These are phyloP conservation scores for Chydorus sphaericus DNA, from an alignment of 2,888 invertebrate species.

Conservation along the genomic window DNA sequence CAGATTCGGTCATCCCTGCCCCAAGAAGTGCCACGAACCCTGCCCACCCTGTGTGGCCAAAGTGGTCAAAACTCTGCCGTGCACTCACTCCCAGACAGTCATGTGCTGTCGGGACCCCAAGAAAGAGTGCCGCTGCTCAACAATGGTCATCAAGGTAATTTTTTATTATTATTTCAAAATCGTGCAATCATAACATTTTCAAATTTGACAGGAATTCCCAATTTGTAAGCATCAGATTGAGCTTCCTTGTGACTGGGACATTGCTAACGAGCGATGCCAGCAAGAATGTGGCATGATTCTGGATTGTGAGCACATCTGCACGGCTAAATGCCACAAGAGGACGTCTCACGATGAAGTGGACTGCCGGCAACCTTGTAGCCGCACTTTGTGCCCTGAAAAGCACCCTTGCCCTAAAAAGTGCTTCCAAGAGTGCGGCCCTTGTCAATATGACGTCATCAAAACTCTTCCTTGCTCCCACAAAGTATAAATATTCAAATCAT, in stretches of 20 bases:
- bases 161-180: no score
- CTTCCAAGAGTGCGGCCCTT: neutral
- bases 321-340: neutral
- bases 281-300: neutral
- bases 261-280: neutral
- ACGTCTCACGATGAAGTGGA: neutral
- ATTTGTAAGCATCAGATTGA: neutral
- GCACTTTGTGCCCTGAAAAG: neutral
- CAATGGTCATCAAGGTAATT: neutral
- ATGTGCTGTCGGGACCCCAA: neutral
- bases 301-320: neutral
- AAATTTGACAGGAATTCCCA: neutral
- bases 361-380: neutral
- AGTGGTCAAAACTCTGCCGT: slow-evolving; percentile 18
- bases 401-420: slow-evolving; percentile 3
- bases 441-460: neutral
- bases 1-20: slow-evolving; percentile 16
- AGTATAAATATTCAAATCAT: neutral
- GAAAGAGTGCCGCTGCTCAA: neutral
- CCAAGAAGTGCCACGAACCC: slow-evolving; percentile 22
- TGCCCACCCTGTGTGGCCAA: slow-evolving; percentile 21
- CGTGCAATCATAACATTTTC: neutral
- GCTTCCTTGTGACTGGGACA: neutral
- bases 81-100: slow-evolving; percentile 5
- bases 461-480: neutral